Conservation (phyloP, 1,140 invertebrate genomes). For the Meteorus sp. region DNA sequence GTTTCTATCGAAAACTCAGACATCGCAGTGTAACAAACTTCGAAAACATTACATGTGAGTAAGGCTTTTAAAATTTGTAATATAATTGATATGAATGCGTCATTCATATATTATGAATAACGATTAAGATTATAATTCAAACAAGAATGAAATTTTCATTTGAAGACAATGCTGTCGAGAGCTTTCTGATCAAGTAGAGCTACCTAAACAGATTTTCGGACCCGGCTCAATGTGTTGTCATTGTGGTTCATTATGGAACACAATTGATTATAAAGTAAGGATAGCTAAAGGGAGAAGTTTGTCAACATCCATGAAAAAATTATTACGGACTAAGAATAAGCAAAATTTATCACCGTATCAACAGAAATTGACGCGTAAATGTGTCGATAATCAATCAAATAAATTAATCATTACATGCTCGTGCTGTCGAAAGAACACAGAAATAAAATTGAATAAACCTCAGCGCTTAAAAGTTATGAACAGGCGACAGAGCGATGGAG, state of each 20-base stretch:
- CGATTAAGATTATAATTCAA: slow-evolving; percentile 5
- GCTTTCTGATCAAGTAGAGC: slow-evolving; percentile 20
- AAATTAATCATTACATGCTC: slow-evolving; percentile 45
- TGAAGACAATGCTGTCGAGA: slow-evolving; percentile 40
- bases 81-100: neutral
- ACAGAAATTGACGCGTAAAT: slow-evolving; percentile 38
- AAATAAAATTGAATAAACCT: slow-evolving; percentile 39
- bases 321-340: slow-evolving; percentile 26
- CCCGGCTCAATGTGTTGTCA: slow-evolving; percentile 43
- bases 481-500: slow-evolving; percentile 11
- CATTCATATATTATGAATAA: slow-evolving; percentile 7
- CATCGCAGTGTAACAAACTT: slow-evolving; percentile 21
- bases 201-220: slow-evolving; percentile 44
- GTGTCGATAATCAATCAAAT: slow-evolving; percentile 41
- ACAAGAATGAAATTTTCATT: slow-evolving; percentile 22
- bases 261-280: slow-evolving; percentile 35
- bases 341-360: slow-evolving; percentile 34
- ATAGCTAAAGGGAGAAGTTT: slow-evolving; percentile 34
- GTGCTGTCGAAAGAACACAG: slow-evolving; percentile 39
- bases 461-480: slow-evolving; percentile 24
- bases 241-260: slow-evolving; percentile 48
- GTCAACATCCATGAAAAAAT: slow-evolving; percentile 36
- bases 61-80: slow-evolving; percentile 11
- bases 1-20: slow-evolving; percentile 33
- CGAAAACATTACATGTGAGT: slow-evolving; percentile 43